A percentile compares a stretch with the other conserved stretches of the same genome.
These are phyloP conservation scores for Halcyon leucocephala DNA, from an alignment of 2,797 vertebrate genomes.

Conservation along the genomic window DNA sequence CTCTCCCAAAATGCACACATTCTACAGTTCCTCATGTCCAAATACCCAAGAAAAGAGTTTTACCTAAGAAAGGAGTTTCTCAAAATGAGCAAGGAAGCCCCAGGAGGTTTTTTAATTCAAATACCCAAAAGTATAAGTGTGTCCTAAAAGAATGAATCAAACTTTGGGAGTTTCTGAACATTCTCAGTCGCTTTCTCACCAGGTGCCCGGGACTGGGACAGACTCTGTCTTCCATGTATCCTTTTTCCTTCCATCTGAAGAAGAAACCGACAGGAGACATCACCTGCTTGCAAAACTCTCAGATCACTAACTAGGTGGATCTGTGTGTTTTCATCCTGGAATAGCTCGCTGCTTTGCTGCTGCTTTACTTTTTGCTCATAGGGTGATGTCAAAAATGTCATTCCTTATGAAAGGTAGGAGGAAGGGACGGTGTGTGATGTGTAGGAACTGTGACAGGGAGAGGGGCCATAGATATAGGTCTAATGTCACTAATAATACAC, in stretches of 20 bases:
- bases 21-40: neutral
- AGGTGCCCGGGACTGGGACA: neutral
- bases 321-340: conserved; percentile 5
- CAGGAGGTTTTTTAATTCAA: conserved; percentile 55
- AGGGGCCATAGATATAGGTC: conserved; percentile 18
- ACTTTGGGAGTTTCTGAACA: conserved; percentile 1
- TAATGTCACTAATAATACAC: conserved; percentile 53
- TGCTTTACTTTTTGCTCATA: neutral
- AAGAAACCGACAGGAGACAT: conserved; percentile 11
- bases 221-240: neutral
- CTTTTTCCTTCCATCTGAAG: neutral
- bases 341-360: neutral
- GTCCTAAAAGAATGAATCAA: neutral
- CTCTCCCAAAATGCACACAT: conserved; percentile 9
- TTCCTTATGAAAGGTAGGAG: conserved; percentile 23
- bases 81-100: conserved; percentile 16
- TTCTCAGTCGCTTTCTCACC: neutral
- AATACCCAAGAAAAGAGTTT: neutral
- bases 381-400: conserved; percentile 48
- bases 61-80: conserved; percentile 9
- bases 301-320: conserved; percentile 28
- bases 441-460: conserved; percentile 2
- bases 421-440: conserved; percentile 34
- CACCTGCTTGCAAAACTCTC: neutral
- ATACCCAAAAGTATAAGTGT: neutral